These are phyloP conservation scores for Mormyrops attenuatus DNA, from an alignment of 2,797 vertebrate genomes.

Conservation along the genomic window DNA sequence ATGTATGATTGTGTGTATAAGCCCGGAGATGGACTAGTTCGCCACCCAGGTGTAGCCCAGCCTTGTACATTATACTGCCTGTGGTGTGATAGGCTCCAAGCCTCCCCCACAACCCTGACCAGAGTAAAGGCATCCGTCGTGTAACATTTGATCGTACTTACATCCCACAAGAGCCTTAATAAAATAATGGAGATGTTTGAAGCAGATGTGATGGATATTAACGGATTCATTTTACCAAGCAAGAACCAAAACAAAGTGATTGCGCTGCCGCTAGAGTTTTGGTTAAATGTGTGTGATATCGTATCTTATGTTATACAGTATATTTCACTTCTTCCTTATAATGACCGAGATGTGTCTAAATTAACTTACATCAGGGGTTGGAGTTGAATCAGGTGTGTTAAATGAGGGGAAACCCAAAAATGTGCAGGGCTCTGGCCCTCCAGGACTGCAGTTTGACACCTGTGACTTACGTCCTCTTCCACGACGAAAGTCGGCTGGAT, in stretches of 20 bases:
- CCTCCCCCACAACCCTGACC: background rate
- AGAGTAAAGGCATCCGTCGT: background rate
- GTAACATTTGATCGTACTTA: background rate
- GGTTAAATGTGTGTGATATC: background rate
- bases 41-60: background rate
- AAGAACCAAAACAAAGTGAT: background rate
- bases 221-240: background rate
- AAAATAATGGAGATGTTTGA: background rate
- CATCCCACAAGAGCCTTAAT: background rate
- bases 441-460: background rate
- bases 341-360: background rate
- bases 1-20: background rate
- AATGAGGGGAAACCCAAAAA: background rate
- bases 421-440: background rate
- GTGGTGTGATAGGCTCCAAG: background rate
- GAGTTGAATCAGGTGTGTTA: background rate
- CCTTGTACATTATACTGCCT: background rate
- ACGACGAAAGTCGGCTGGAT: background rate
- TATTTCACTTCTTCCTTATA: background rate
- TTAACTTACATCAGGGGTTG: background rate
- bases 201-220: background rate
- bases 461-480: background rate
- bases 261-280: background rate
- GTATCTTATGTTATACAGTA: background rate
- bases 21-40: background rate